Percentiles rank a stretch among this genome's conserved stretches.
phyloP scores from a whole-genome alignment of 2,797 vertebrate species.

The Rhinatrema bivittatum region DNA sequence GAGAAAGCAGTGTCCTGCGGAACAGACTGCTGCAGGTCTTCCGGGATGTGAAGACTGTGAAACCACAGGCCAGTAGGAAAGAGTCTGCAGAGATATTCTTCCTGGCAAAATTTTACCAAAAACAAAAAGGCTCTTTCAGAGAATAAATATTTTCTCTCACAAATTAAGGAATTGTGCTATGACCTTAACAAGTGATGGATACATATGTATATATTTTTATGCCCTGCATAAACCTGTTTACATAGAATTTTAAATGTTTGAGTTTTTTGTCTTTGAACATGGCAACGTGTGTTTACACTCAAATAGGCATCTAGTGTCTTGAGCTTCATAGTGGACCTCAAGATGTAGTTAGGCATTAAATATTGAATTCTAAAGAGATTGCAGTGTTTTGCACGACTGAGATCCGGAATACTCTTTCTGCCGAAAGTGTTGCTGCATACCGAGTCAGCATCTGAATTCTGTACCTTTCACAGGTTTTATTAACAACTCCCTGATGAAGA shows the following conservation, averaged over 20 bases:
- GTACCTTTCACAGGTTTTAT: no score
- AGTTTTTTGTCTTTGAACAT: no score
- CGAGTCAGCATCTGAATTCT: no score
- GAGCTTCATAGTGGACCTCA: no score
- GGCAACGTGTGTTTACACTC: no score
- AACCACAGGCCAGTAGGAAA: constrained; percentile 81
- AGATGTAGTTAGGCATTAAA: no score
- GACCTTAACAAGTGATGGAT: not conserved
- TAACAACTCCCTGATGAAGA: no score
- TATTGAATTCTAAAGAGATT: no score
- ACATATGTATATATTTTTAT: not conserved
- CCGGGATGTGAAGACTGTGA: constrained; percentile 60
- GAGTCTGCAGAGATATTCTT: constrained; percentile 83
- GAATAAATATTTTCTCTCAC: not conserved
- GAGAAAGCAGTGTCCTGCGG: constrained; percentile 53
- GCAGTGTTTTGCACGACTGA: no score
- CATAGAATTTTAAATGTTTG: not conserved
- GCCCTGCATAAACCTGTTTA: not conserved
- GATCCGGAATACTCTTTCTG: no score
- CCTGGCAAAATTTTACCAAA: constrained; percentile 65
- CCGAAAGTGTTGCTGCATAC: no score
- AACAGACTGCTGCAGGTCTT: constrained; percentile 63
- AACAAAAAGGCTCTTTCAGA: not conserved
- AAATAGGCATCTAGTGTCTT: no score
- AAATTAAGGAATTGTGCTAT: not conserved